Evolutionary conservation across 53 echinoderm and acorn worm genomes (phyloP), one percentile per base, ranked within the genome.

Genomic region (Antedon mediterranea): DNA sequence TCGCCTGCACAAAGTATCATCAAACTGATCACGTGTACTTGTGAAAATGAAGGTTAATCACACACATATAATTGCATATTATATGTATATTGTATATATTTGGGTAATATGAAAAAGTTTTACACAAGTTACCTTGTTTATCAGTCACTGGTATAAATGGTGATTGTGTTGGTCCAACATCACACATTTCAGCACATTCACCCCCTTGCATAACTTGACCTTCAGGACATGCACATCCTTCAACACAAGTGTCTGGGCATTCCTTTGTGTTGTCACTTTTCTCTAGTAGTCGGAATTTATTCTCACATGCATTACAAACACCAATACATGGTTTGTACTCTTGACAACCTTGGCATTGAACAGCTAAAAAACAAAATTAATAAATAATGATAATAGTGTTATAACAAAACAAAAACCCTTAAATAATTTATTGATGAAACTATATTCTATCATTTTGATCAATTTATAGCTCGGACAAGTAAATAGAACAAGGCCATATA

Each of bases 201-300:
- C 89, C 97, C 26, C 87, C 78, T 23, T 84, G 34, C 72, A 81
- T 85, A 74, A 75, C 79, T 79, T 84, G 76, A 0, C 89, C 92
- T 0, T 81, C 84, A 27, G 92, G 92, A 72, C 97, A 95, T 0
- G 30, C 75, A 30, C 97, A 95, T 3, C 97, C 97, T 72, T 95
- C 97, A 34, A 95, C 89, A 71, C 97, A 95, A 30, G 89, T 92
- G 78, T 95, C 92, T 11, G 77, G 31, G 73, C 97, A 95, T 81
- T 84, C 79, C 14, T 85, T 91, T 6, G 43, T 82, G 28, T 84
- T 78, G 72, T 88, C 82, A 2, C 80, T 80, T 28, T 85, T 33
- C 26, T 81, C 75, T 18, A 31, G 30, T 23, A 11, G 57, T 11
- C 57, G 57, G 23, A 57, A 57, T 57, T 6, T 57, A 33, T 88